Evolutionary conservation across 2,113 vertebrate species (phyloP).

Genomic region (Oryzias melastigma): DNA sequence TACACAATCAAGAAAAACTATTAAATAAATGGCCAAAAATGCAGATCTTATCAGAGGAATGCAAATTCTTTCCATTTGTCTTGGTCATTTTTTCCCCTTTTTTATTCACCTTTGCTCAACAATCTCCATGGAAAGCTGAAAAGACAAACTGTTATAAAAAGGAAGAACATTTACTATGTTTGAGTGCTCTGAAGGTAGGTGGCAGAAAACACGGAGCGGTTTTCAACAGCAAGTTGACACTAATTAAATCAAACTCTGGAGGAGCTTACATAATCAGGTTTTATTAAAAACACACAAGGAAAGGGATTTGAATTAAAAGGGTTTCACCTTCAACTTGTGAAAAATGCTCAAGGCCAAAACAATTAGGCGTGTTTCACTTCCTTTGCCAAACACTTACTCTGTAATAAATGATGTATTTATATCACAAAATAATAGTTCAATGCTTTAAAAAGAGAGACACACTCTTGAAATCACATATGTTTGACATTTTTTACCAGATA

Average conservation of each 20-base stretch:
- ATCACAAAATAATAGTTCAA: background rate
- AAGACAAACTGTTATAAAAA: background rate
- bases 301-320: conserved; percentile 6
- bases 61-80: too few relatives aligned
- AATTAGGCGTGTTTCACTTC: background rate
- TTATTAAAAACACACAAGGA: background rate
- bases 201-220: background rate
- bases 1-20: too few relatives aligned
- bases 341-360: conserved; percentile 7
- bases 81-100: too few relatives aligned
- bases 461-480: too few relatives aligned
- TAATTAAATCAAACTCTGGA: background rate
- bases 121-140: too few relatives aligned
- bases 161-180: background rate
- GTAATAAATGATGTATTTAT: background rate
- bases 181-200: background rate
- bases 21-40: too few relatives aligned
- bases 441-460: background rate
- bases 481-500: too few relatives aligned
- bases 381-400: background rate
- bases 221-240: background rate
- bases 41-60: too few relatives aligned
- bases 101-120: too few relatives aligned
- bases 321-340: conserved; percentile 9
- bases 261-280: background rate